Evolutionary conservation across 92 coral and sea anemone species (phyloP).

Genomic region (Epizoanthus stellaris): DNA sequence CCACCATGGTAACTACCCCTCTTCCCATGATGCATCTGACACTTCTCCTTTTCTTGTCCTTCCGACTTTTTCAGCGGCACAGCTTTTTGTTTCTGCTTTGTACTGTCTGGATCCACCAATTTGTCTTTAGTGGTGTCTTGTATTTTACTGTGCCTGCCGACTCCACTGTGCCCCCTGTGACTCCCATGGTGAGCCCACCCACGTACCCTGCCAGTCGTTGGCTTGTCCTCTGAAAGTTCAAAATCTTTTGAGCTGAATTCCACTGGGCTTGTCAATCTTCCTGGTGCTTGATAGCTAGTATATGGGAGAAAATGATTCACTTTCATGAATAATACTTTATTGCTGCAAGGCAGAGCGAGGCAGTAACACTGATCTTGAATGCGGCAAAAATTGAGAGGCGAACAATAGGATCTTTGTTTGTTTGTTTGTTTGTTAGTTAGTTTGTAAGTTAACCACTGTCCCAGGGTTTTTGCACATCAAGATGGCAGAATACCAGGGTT

Average conservation of each 20-base stretch:
- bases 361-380: not conserved
- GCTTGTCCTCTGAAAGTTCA: constrained; percentile 72
- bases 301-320: not conserved
- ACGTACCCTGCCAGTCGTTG: constrained; percentile 1
- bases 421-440: too few relatives aligned
- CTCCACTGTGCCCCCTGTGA: not conserved
- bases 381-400: too few relatives aligned
- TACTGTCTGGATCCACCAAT: not conserved
- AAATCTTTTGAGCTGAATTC: constrained; percentile 78
- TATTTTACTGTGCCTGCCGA: not conserved
- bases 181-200: not conserved
- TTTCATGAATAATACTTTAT: not conserved
- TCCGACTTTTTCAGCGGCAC: not conserved
- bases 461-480: too few relatives aligned
- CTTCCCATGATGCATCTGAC: constrained; percentile 19
- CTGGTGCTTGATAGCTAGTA: constrained; percentile 91
- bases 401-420: too few relatives aligned
- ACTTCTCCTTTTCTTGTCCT: constrained; percentile 7
- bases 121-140: not conserved
- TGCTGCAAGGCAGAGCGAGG: not conserved
- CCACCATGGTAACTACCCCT: constrained; percentile 46
- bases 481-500: too few relatives aligned
- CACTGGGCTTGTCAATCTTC: constrained; percentile 66
- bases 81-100: not conserved
- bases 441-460: too few relatives aligned